Conservation (phyloP, 2,888 invertebrate genomes). For the Oxystoma pomonae region DNA sequence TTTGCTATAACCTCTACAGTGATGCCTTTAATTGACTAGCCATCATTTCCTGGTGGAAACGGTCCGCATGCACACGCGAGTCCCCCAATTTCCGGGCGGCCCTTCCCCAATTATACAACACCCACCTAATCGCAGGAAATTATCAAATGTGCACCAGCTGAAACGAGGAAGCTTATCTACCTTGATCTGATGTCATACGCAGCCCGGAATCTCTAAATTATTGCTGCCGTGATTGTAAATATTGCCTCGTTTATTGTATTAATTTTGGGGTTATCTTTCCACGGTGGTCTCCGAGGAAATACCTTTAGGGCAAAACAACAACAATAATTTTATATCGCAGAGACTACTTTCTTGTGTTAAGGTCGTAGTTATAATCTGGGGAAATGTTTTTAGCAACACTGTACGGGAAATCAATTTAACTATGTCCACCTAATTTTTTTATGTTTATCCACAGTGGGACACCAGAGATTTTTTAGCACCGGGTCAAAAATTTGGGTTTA, state of each 20-base stretch:
- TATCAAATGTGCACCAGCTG: constrained; percentile 46
- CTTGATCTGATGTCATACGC: background rate
- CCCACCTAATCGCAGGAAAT: constrained; percentile 48
- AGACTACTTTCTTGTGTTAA: too few relatives aligned
- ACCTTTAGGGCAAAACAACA: too few relatives aligned
- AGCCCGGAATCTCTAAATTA: constrained; percentile 1
- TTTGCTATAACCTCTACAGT: background rate
- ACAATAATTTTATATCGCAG: too few relatives aligned
- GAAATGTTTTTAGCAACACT: too few relatives aligned
- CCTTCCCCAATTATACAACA: constrained; percentile 45
- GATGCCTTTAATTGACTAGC: constrained; percentile 44
- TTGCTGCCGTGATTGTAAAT: background rate
- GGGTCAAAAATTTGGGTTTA: too few relatives aligned
- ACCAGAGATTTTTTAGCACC: too few relatives aligned
- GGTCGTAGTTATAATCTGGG: too few relatives aligned
- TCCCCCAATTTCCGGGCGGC: constrained; percentile 50
- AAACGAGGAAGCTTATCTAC: constrained; percentile 23
- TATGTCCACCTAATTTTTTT: too few relatives aligned
- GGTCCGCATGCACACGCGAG: constrained; percentile 38
- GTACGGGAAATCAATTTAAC: too few relatives aligned
- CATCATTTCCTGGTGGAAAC: constrained; percentile 49
- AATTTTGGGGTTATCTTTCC: background rate
- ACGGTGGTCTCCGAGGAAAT: background rate
- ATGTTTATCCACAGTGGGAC: too few relatives aligned
- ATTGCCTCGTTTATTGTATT: background rate